Evolutionary conservation across 1,140 invertebrate genomes (phyloP), one percentile per base, ranked within the genome.

Genomic region (Drosophila oshimai): DNA sequence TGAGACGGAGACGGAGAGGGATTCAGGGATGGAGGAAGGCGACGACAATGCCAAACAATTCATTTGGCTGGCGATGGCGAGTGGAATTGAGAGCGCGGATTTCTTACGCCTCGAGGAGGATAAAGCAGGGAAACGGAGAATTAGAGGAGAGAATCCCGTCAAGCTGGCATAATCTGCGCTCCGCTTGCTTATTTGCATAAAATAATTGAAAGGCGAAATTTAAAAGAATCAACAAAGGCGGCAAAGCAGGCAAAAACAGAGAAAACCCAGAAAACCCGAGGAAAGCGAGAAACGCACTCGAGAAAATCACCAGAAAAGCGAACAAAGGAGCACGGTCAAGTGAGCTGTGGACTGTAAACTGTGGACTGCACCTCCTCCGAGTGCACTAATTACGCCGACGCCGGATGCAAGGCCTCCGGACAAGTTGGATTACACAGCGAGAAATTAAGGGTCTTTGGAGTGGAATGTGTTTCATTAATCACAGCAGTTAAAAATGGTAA

Each of bases 201-300:
- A 87, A 87, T 87, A 87, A 87, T 87, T 87, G 81, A 87, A 87
- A 87, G 81, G 77, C 83, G 81, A 86, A 87, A 86, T 84, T 84
- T 86, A 75, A 84, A 84, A 86, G 76, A 86, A 86, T 87, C 80
- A 86, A 86, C 80, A 86, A 86, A 86, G 69, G 64, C 76, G 67
- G 10, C 60, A 54, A 76, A 54, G 51, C 26, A 15, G 36, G 42
- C 28, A 33, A 33, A 53, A 67, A 50, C 41, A 20, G 49, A 42
- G 34, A 18, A 51, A 61, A 4, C 9, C 1, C 7, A 33, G 17
- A 24, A 26, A 26, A 45, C 29, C 45, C 5, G 10, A 15, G 24
- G 9, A 13, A 39, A 60, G 36, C 33, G 22, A 20, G 28, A 73
- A 69, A 68, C 61, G 68, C 70, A 73, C 55, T 73, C 71, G 55